phyloP scores from a whole-genome alignment of 2,113 vertebrate species.

The Mustela nigripes region DNA sequence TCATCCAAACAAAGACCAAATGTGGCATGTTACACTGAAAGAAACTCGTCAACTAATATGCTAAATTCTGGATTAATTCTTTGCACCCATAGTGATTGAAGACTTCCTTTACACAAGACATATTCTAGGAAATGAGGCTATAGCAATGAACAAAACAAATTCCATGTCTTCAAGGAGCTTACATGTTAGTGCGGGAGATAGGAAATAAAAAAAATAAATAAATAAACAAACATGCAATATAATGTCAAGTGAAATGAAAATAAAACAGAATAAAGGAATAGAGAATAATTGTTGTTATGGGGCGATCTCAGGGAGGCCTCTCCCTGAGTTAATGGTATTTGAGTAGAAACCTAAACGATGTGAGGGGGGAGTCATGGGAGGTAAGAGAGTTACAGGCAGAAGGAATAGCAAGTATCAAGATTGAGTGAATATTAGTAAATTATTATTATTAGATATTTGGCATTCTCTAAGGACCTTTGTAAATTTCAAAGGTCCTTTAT shows the following conservation, averaged over 20 bases:
- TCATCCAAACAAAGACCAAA: background rate
- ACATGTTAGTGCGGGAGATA: background rate
- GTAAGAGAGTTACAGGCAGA: background rate
- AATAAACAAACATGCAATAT: background rate
- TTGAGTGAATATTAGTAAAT: background rate
- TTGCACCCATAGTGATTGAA: background rate
- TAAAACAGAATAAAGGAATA: background rate
- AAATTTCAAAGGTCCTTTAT: background rate
- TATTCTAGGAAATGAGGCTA: background rate
- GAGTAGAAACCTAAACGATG: background rate
- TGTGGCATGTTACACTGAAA: background rate
- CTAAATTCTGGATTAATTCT: conserved; percentile 6
- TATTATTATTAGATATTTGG: background rate
- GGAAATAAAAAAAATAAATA: conserved; percentile 25
- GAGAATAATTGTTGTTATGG: background rate
- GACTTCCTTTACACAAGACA: background rate
- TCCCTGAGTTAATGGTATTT: background rate
- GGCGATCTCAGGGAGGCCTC: background rate
- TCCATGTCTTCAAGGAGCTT: background rate
- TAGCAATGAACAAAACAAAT: background rate
- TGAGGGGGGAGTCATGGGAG: background rate
- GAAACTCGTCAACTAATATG: background rate
- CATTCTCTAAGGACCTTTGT: background rate
- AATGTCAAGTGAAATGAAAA: background rate
- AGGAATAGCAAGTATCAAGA: background rate